Base-by-base conservation (phyloP, 2,113 vertebrate species). In the Oryctolagus cuniculus region DNA sequence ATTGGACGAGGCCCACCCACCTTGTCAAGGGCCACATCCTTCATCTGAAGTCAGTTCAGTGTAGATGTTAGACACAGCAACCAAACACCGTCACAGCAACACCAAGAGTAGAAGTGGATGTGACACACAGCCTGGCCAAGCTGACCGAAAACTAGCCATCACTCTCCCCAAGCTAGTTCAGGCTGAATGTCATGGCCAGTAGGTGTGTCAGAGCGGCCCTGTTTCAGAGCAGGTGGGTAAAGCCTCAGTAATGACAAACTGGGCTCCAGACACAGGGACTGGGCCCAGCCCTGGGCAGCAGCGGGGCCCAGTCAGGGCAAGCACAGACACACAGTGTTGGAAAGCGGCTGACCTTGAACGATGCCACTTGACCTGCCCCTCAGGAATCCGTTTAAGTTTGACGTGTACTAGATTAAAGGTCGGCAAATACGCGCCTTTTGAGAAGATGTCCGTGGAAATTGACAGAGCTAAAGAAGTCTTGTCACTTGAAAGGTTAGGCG, bases 121-220 rank as follows among this genome's bases (percentile, higher is more conserved):
- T 44, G 19, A 17, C 19, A 55, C 53, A 58, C 10, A n/a, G 22
- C 34, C 79, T 67, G 58, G 49, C 44, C 17, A 17, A 13, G 16
- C 5, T 29, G 31, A 79, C 34, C 61, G 80, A 86, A 67, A 7
- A 55, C 5, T 16, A 36, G 38, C 19, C 25, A 4, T 2, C 0
- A 8, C 55, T 27, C 49, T 49, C 21, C 44, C 63, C 34, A 4
- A 44, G 61, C 5, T 5, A 17, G 51, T 21, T 4, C 10, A 25
- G 16, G 49, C 81, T 0, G 12, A 67, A 16, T 27, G 12, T 0
- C 21, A 31, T 21, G n/a, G 1, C 15, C 63, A 0, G 5, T 0
- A 2, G 31, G 21, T 1, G 12, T 7, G 6, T 7, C 0, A 27
- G 15, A 11, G 55, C 49, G 25, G 36, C 49, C 24, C 36, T 16